These are phyloP conservation scores for Silurus aristotelis DNA, from an alignment of 2,797 vertebrate genomes.

Conservation along the genomic window DNA sequence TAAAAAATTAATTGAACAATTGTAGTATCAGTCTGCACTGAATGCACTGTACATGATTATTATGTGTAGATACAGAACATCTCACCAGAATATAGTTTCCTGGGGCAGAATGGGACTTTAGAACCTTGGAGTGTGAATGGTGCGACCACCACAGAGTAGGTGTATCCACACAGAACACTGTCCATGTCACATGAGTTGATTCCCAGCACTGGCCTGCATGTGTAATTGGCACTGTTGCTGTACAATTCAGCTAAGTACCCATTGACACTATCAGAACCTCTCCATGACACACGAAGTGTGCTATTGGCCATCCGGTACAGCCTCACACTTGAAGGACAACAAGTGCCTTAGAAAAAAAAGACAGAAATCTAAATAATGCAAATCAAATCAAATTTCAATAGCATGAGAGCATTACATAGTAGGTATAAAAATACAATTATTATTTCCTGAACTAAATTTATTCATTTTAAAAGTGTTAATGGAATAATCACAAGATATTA, in stretches of 20 bases:
- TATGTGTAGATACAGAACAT: not conserved
- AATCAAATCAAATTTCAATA: not conserved
- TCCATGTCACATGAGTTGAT: constrained; percentile 81
- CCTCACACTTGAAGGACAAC: constrained; percentile 88
- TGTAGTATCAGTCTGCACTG: too few relatives aligned
- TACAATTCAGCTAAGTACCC: constrained; percentile 78
- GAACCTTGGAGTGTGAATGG: constrained; percentile 72
- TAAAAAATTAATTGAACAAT: too few relatives aligned
- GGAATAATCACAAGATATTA: not conserved
- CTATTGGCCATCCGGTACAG: constrained; percentile 78
- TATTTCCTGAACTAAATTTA: not conserved
- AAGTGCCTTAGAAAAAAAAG: constrained; percentile 75
- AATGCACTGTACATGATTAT: too few relatives aligned
- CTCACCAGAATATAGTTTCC: constrained; percentile 86
- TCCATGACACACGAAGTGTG: constrained; percentile 84
- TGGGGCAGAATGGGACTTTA: constrained; percentile 83
- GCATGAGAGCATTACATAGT: not conserved
- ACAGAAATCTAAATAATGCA: not conserved
- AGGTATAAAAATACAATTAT: not conserved
- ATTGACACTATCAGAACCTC: constrained; percentile 64
- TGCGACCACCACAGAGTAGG: constrained; percentile 83
- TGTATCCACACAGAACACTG: constrained; percentile 81
- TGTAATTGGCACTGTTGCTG: constrained; percentile 84
- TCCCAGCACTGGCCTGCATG: constrained; percentile 72
- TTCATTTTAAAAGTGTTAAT: not conserved